Percentiles rank a stretch among this genome's conserved stretches.
phyloP scores from a whole-genome alignment of 2,888 invertebrate genomes.

The Zaprionus lineosus region DNA sequence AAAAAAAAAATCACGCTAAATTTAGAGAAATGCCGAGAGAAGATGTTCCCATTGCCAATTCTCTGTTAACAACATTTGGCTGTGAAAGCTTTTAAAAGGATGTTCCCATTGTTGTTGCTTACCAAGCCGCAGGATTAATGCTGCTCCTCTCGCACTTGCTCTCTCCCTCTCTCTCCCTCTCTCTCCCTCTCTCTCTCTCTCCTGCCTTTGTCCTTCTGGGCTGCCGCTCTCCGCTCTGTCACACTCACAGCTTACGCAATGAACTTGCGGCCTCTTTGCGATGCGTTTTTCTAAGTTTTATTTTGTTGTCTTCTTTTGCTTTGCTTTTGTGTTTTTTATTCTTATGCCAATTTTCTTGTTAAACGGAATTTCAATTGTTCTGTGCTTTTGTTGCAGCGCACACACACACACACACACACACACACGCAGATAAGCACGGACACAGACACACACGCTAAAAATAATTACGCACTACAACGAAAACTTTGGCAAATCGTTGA shows the following conservation, averaged over 20 bases:
- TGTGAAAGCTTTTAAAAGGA: too few species aligned
- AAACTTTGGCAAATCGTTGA: constrained; percentile 26
- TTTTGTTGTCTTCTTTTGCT: neutral
- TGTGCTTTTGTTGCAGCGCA: constrained; percentile 22
- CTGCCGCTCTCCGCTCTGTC: neutral
- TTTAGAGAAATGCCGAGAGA: too few species aligned
- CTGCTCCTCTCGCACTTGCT: too few species aligned
- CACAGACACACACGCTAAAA: constrained; percentile 41
- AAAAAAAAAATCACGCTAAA: too few species aligned
- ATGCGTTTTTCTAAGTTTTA: constrained; percentile 4
- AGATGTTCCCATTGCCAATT: too few species aligned
- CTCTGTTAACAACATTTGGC: too few species aligned
- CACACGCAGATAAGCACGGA: neutral
- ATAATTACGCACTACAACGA: constrained; percentile 37
- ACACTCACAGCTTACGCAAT: constrained; percentile 34
- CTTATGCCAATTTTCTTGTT: constrained; percentile 42
- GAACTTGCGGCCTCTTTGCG: constrained; percentile 6
- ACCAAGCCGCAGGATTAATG: too few species aligned
- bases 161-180: neutral
- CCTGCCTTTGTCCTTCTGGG: neutral
- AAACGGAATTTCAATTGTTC: constrained; percentile 34
- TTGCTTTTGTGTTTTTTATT: constrained; percentile 5
- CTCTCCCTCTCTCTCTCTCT: neutral
- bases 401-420: constrained; percentile 6
- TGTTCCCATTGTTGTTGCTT: too few species aligned